Conservation (phyloP, 2,888 invertebrate species). For the Conus canariensis region DNA sequence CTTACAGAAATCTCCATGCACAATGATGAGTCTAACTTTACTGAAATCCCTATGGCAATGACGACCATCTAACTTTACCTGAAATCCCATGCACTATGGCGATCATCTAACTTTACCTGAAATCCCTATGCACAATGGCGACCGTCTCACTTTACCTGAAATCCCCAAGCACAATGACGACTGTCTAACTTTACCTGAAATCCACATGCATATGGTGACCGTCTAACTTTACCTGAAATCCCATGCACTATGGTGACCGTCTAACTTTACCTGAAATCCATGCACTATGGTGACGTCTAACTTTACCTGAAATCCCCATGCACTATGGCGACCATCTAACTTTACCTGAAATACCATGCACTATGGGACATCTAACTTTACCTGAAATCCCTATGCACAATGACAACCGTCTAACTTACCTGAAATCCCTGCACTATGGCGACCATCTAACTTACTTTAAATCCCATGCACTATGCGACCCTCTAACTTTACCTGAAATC, state of each 20-base stretch:
- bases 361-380: constrained; percentile 66
- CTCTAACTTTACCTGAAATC: too few relatives aligned
- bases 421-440: neutral
- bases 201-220: too few relatives aligned
- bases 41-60: too few relatives aligned
- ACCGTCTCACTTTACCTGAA: too few relatives aligned
- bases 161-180: too few relatives aligned
- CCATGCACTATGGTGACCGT: constrained; percentile 68
- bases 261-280: constrained; percentile 67
- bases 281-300: constrained; percentile 75
- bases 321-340: too few relatives aligned
- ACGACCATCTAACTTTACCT: too few relatives aligned
- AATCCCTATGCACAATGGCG: neutral
- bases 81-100: constrained; percentile 75
- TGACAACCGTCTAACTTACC: constrained; percentile 25
- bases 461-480: too few relatives aligned
- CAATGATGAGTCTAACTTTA: too few relatives aligned
- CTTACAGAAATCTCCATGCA: too few relatives aligned
- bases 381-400: constrained; percentile 79
- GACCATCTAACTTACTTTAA: too few relatives aligned
- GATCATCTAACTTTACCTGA: constrained; percentile 36
- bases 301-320: constrained; percentile 41
- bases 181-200: too few relatives aligned
- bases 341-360: constrained; percentile 77
- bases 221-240: constrained; percentile 57